Conservation (phyloP, 2,888 invertebrate genomes). For the Mesorhabditis sp. region DNA sequence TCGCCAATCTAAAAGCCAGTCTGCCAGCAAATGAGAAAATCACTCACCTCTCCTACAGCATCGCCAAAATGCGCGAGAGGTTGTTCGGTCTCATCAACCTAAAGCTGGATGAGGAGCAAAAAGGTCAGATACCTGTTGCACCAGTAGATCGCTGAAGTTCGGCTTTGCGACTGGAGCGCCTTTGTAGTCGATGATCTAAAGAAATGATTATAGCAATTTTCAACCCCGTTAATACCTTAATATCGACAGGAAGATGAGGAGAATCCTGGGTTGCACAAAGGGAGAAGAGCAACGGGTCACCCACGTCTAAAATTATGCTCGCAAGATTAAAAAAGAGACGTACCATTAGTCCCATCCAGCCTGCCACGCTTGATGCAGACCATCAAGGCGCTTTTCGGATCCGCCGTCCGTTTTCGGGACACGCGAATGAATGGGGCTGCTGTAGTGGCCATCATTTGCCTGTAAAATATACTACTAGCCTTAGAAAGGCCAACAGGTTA, state of each 20-base stretch:
- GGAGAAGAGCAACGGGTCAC: constrained; percentile 1
- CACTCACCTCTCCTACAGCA: background rate
- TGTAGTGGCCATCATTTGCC: too few relatives aligned
- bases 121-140: background rate
- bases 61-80: background rate
- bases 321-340: background rate
- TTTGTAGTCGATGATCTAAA: constrained; percentile 4
- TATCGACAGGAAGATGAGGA: background rate
- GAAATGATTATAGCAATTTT: background rate
- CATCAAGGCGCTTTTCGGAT: constrained; percentile 45
- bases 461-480: too few relatives aligned
- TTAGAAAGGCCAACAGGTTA: too few relatives aligned
- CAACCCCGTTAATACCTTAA: background rate
- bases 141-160: background rate
- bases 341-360: background rate
- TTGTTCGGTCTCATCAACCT: constrained; percentile 6
- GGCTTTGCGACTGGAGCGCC: background rate
- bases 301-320: background rate
- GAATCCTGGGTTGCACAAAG: background rate
- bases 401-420: constrained; percentile 47
- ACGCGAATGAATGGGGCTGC: constrained; percentile 39
- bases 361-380: constrained; percentile 24
- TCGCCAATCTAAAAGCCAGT: background rate
- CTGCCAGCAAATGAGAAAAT: too few relatives aligned
- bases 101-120: background rate